Percentiles rank a stretch among this genome's conserved stretches.
Conservation (phyloP, 37 sponge, comb jelly and placozoan species). For the Cliona cf. orientalis region DNA sequence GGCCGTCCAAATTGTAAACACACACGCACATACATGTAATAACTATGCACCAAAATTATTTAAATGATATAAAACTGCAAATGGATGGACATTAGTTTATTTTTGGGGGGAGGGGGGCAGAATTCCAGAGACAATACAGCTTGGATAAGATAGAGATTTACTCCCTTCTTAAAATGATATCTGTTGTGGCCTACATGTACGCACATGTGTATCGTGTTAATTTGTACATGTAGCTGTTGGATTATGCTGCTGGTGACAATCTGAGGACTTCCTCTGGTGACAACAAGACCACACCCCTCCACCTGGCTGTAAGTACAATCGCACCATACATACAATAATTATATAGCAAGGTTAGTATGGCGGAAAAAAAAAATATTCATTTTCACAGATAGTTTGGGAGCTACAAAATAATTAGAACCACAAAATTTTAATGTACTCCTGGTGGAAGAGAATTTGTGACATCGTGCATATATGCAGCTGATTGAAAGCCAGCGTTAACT, state of each 20-base stretch:
- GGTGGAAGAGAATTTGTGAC: too few relatives aligned
- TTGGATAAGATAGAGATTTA: too few relatives aligned
- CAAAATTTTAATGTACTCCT: too few relatives aligned
- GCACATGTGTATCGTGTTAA: neutral
- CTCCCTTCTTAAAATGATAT: neutral
- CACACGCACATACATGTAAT: neutral
- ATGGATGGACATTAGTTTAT: too few relatives aligned
- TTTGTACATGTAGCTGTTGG: constrained; percentile 56
- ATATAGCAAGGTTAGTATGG: neutral
- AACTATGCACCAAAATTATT: neutral
- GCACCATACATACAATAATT: neutral
- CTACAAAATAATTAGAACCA: too few relatives aligned
- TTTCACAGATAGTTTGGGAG: too few relatives aligned
- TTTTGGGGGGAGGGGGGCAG: neutral
- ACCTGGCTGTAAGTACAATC: constrained; percentile 73
- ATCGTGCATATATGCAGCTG: too few relatives aligned
- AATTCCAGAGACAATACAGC: neutral
- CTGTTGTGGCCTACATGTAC: neutral
- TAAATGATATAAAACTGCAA: neutral
- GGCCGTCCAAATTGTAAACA: constrained; percentile 74
- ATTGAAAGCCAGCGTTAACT: too few relatives aligned
- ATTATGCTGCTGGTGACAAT: constrained; percentile 61
- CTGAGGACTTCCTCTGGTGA: constrained; percentile 33
- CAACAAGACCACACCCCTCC: constrained; percentile 80
- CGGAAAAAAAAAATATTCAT: too few relatives aligned